These are phyloP conservation scores for Hybos culiciformis DNA, from an alignment of 2,888 invertebrate genomes.

Conservation along the genomic window DNA sequence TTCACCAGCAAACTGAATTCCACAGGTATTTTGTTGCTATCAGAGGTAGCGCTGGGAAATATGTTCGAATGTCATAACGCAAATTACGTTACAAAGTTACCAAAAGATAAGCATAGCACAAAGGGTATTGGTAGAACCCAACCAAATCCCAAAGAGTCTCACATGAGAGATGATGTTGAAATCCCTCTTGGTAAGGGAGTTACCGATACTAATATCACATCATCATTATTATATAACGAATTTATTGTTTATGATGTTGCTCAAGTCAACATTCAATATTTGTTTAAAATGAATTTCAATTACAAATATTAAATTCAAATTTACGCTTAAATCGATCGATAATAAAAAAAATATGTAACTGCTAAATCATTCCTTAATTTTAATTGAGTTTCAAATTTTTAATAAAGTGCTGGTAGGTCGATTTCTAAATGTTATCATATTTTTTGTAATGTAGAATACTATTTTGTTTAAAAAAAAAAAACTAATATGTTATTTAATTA, in stretches of 20 bases:
- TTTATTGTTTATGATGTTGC: constrained; percentile 93
- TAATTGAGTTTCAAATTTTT: too few relatives aligned
- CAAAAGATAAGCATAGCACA: constrained; percentile 72
- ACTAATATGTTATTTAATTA: too few relatives aligned
- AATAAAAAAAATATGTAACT: too few relatives aligned
- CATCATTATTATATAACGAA: constrained; percentile 79
- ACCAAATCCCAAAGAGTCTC: constrained; percentile 57
- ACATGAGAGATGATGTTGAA: constrained; percentile 53
- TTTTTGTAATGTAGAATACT: too few relatives aligned
- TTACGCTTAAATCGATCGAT: too few relatives aligned
- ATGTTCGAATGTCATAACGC: constrained; percentile 66
- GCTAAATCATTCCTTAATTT: too few relatives aligned
- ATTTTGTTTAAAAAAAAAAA: too few relatives aligned
- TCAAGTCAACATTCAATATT: constrained; percentile 82
- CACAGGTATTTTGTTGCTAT: constrained; percentile 76
- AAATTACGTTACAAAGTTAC: constrained; percentile 62
- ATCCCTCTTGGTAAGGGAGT: constrained; percentile 63
- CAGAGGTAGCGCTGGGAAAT: constrained; percentile 90
- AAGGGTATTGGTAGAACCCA: constrained; percentile 75
- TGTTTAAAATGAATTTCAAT: constrained; percentile 76
- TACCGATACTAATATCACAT: constrained; percentile 28
- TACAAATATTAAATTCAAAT: constrained; percentile 43
- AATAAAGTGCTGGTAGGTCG: too few relatives aligned
- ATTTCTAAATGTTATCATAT: too few relatives aligned
- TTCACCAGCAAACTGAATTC: constrained; percentile 53